Percentiles rank a stretch among this genome's conserved stretches.
Conservation (phyloP, 2,113 vertebrate genomes). For the Grantiella picta region DNA sequence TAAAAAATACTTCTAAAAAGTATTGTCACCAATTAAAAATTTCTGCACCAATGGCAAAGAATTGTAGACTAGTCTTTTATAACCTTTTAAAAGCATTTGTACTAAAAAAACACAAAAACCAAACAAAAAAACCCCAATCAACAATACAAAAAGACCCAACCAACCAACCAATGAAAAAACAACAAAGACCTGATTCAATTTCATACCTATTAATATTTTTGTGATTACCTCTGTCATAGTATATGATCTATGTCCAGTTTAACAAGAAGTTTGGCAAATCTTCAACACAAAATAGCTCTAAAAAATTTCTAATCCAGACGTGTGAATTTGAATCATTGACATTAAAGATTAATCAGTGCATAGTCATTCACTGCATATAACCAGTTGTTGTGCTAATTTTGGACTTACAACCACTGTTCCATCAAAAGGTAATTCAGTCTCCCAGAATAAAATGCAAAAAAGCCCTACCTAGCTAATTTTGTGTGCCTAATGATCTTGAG, state of each 20-base stretch:
- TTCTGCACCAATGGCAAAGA: background rate
- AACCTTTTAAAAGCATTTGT: background rate
- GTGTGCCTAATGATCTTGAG: background rate
- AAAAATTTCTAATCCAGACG: background rate
- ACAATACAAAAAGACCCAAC: background rate
- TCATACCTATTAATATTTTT: background rate
- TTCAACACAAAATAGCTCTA: background rate
- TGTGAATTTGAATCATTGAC: background rate
- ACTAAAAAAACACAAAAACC: background rate
- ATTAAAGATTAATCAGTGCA: background rate
- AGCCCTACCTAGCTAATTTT: background rate
- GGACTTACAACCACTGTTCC: background rate
- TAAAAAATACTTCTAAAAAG: background rate
- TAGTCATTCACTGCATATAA: background rate
- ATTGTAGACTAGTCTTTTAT: background rate
- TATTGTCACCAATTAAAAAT: background rate
- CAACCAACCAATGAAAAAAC: background rate
- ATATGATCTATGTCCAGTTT: background rate
- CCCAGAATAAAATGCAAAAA: background rate
- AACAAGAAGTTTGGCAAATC: background rate
- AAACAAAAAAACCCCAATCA: background rate
- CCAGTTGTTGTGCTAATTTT: background rate
- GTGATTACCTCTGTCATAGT: background rate
- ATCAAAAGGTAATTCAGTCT: background rate
- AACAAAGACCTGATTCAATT: background rate